These are phyloP conservation scores for Drosophila eugracilis DNA, from an alignment of 1,140 invertebrate genomes.

Conservation along the genomic window DNA sequence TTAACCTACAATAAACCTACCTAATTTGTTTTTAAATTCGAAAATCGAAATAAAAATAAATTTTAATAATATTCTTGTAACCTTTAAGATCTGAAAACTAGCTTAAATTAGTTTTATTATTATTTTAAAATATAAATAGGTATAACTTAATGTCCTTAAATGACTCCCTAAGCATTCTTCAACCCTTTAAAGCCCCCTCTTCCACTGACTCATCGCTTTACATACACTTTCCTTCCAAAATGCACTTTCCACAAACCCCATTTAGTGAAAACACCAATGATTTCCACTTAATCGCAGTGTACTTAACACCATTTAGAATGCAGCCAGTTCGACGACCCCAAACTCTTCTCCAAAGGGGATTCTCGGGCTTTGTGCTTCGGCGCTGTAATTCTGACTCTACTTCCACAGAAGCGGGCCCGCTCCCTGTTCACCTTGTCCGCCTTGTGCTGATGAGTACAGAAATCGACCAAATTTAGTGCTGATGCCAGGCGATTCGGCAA, in stretches of 20 bases:
- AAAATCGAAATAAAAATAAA: no score
- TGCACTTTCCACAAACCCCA: slow-evolving; percentile 9
- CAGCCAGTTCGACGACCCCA: slow-evolving; percentile 58
- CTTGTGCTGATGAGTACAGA: slow-evolving; percentile 57
- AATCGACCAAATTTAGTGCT: slow-evolving; percentile 52
- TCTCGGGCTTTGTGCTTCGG: slow-evolving; percentile 39
- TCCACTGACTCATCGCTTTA: slow-evolving; percentile 13
- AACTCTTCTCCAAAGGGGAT: slow-evolving; percentile 35
- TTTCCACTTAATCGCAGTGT: slow-evolving; percentile 52
- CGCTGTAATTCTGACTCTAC: slow-evolving; percentile 38
- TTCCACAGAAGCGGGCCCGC: slow-evolving; percentile 59
- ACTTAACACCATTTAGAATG: slow-evolving; percentile 56
- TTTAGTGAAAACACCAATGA: slow-evolving; percentile 11
- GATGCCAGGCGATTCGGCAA: slow-evolving; percentile 59
- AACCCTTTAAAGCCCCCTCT: no score
- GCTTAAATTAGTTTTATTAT: no score
- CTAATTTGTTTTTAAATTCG: no score
- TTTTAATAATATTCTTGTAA: no score
- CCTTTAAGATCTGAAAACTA: no score
- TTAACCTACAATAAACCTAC: no score
- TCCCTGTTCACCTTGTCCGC: slow-evolving; percentile 31
- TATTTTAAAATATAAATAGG: no score
- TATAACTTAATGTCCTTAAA: no score
- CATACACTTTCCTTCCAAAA: no score
- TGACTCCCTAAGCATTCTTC: no score